Percentiles rank a stretch among this genome's conserved stretches.
Conservation (phyloP, 2,113 vertebrate species). For the Pithys albifrons region DNA sequence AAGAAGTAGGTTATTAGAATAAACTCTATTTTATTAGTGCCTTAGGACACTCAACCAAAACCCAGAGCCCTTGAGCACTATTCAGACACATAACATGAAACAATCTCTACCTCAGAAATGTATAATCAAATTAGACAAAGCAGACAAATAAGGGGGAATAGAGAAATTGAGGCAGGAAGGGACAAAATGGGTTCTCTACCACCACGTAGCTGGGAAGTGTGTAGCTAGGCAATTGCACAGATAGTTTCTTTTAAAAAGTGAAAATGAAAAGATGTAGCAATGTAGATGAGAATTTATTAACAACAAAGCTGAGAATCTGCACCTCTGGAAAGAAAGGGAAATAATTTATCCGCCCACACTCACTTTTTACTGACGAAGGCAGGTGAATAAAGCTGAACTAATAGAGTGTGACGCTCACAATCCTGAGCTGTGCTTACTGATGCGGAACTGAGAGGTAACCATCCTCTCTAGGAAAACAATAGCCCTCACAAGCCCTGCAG, state of each 20-base stretch:
- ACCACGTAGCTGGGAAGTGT: background rate
- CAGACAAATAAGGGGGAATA: background rate
- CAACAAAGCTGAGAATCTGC: slow-evolving; percentile 72
- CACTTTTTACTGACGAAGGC: slow-evolving; percentile 76
- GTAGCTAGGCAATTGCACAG: slow-evolving; percentile 20
- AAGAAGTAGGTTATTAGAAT: slow-evolving; percentile 20
- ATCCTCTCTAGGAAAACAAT: slow-evolving; percentile 10
- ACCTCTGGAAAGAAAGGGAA: slow-evolving; percentile 75
- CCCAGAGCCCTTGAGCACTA: background rate
- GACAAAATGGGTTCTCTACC: slow-evolving; percentile 3
- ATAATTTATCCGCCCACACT: slow-evolving; percentile 79
- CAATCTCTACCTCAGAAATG: background rate
- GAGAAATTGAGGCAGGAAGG: background rate
- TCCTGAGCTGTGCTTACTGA: slow-evolving; percentile 59
- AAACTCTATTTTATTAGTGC: slow-evolving; percentile 7
- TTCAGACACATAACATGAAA: background rate
- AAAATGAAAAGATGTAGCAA: slow-evolving; percentile 61
- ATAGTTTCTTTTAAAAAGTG: slow-evolving; percentile 47
- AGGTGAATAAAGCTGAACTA: slow-evolving; percentile 75
- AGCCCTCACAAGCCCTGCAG: background rate
- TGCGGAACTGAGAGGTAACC: slow-evolving; percentile 55
- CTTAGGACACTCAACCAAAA: slow-evolving; percentile 6
- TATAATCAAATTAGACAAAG: background rate
- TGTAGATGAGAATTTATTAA: slow-evolving; percentile 75
- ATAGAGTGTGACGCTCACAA: slow-evolving; percentile 70